These are phyloP conservation scores for Gadopsis marmoratus DNA, from an alignment of 2,797 vertebrate species.

Conservation along the genomic window DNA sequence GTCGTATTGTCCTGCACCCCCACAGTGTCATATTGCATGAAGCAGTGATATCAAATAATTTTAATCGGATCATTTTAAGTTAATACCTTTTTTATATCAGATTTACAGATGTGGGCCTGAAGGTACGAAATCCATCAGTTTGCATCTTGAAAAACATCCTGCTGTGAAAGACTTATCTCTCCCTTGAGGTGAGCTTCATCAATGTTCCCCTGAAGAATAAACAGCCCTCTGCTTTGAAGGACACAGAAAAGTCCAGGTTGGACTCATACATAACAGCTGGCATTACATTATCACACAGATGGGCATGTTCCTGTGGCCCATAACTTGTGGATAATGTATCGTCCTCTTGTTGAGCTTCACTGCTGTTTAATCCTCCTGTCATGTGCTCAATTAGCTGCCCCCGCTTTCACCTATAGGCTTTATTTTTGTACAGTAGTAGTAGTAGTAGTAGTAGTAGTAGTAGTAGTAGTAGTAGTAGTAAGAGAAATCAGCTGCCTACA, in stretches of 20 bases:
- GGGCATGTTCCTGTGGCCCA: conserved; percentile 55
- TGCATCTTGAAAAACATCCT: conserved; percentile 20
- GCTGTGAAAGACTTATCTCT: conserved; percentile 53
- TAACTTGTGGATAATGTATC: conserved; percentile 58
- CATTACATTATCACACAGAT: conserved; percentile 65
- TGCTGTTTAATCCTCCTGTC: conserved; percentile 54
- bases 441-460: no score
- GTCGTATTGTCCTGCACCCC: neutral
- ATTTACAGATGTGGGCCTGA: conserved; percentile 1
- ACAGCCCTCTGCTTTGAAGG: conserved; percentile 68
- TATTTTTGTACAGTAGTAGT: no score
- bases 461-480: no score
- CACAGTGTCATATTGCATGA: neutral
- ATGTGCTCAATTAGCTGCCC: conserved; percentile 50
- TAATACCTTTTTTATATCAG: neutral
- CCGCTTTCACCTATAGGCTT: conserved; percentile 16
- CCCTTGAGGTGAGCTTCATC: conserved; percentile 56
- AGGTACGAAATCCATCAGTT: conserved; percentile 25
- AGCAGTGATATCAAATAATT: neutral
- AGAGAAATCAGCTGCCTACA: conserved; percentile 29
- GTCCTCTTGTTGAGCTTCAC: conserved; percentile 40
- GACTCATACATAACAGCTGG: conserved; percentile 66
- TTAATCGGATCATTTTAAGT: neutral
- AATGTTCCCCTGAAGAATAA: conserved; percentile 65
- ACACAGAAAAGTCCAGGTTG: conserved; percentile 60